Base-by-base conservation (phyloP, 2,888 invertebrate genomes). In the Ctena decussata region DNA sequence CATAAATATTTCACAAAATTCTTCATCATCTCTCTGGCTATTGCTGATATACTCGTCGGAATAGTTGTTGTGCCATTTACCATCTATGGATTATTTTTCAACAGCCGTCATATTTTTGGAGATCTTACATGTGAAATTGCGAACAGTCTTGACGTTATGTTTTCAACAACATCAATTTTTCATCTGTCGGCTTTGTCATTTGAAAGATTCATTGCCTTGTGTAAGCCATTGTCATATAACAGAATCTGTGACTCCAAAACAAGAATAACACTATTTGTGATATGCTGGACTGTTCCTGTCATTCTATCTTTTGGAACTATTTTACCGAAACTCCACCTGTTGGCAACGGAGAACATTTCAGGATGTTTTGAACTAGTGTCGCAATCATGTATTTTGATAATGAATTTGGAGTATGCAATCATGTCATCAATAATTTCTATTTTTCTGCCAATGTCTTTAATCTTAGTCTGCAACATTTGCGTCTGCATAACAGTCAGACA, bases 21-120 rank as follows among this genome's bases (percentile, higher is more conserved):
- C 46, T 81, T 86, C 30, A 37, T 86, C 6, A 44, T 74, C 1
- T 86, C 86, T 0, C 57, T 86, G 30, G 80, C 80, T 0, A 27
- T 49, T 11, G 83, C 80, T 32, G 86, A 86, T 30, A 21, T 78
- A 18, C 72, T 70, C 32, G 81, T 86, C 5, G 86, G 83, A 21
- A 27, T 86, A n/a, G 44, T 41, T 11, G 77, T 83, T 35, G 82
- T 86, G 80, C 83, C 86, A 21, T 80, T 83, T 12, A 74, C 32
- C 18, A 77, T 86, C n/a, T 27, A 44, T 37, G 70, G 72, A 24
- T 41, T 57, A 30, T 74, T 83, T 39, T 70, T 49, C 37, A 81
- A 77, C 44, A 60, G 41, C 8, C 35, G 30, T n/a, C 3, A 27
- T 8, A 21, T 77, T 8, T 30, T 78, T 37, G 83, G 86, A 49